Base-by-base conservation (phyloP, 1,140 invertebrate genomes). In the Teleopsis dalmanni region DNA sequence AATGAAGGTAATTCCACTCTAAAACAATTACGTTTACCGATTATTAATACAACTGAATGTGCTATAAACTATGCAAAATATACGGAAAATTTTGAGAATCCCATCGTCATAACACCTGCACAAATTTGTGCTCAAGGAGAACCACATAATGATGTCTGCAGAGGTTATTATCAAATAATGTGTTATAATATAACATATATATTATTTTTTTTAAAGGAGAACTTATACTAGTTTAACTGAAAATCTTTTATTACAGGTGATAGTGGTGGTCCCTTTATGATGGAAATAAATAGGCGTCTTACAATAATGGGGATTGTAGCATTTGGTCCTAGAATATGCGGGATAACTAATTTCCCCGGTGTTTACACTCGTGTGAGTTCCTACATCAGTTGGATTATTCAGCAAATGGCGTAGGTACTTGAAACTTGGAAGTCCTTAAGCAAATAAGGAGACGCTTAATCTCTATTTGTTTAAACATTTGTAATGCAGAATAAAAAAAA, bases 261-360 rank as follows among this genome's bases (percentile, higher is more conserved):
- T 50, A 81, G 78, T n/a, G 82, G 82, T 0, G 82, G 82, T 3
- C 82, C 82, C 0, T 66, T 85, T 1, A 78, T 83, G 76, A 75
- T 75, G 49, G 68, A 75, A 11, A 62, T 70, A 3, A 60, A 60
- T 9, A 62, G 58, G 2, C 57, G 59, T 3, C 37, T 53, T 78
- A 79, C 59, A 22, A 64, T 85, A 19, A 65, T 82, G 1, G 84
- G 83, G 2, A 68, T 86, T 16, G 81, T 86, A 0, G 85, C 83
- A 3, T 85, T 78, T 57, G 84, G 85, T 0, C 73, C 77, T 2
- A 76, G 74, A 27, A 58, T 71, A 1, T 86, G 84, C 42, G 67
- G 67, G 0, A 51, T 66, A 5, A 49, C 56, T 0, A 68, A 64
- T 10, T 52, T 70, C 35, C 80, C 79, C 3, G 78, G 73, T 1